Evolutionary conservation across 2,888 invertebrate species (phyloP), one percentile per base, ranked within the genome.

Genomic region (Synergus japonicus): DNA sequence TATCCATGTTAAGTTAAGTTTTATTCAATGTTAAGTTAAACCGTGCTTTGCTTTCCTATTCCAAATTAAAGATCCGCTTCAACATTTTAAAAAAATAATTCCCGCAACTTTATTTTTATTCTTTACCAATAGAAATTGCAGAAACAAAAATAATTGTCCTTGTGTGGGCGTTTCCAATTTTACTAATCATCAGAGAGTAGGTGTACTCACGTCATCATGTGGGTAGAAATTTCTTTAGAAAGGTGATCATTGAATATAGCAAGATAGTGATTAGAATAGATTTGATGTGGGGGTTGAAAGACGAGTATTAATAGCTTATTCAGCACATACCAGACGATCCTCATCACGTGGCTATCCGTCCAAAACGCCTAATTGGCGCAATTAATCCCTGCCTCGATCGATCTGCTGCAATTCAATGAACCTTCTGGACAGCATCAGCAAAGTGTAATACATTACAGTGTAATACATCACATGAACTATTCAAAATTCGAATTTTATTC

Each of bases 261-360:
- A 73, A 80, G 79, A 79, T 73, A 69, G 73, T 78, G 78, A 82
- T 80, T 78, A 76, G 80, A 78, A 80, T 77, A 63, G 80, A 78
- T 67, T 77, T 77, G 12, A 22, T 12, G 60, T 12, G 22, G 10
- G 60, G 60, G 60, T 18, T 60, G 60, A 22, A 80, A 58, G 44
- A 77, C 63, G 66, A 58, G 76, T 67, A 80, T 82, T 82, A 80
- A 82, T 82, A 80, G 78, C 69, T 82, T 76, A 66, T 78, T 80
- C 69, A 29, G 77, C 77, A 64, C 49, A 54, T 80, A 76, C 49
- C 78, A 77, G 79, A 78, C 49, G 49, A 54, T 54, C 4, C 49
- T 54, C 49, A 54, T 54, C 49, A 15, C 49, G 49, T 77, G 76
- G 77, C 76, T 13, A 60, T 29, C 29, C 49, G 60, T 60, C 76